Evolutionary conservation across 2,113 vertebrate genomes (phyloP).

Genomic region (Haliaeetus leucogaster): DNA sequence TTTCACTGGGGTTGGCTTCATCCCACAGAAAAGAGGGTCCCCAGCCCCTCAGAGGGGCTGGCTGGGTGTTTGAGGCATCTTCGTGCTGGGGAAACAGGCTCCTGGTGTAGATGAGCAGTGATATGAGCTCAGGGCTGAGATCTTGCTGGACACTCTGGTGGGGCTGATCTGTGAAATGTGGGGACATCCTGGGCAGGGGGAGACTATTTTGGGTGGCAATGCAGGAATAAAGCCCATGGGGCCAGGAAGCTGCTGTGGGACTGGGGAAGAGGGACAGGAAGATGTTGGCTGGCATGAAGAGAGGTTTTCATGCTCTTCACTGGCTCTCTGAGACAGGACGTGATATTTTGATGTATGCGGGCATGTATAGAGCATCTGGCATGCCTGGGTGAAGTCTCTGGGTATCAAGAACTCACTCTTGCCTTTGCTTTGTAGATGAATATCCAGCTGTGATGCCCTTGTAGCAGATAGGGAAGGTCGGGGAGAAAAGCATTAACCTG

Average conservation of each 20-base stretch:
- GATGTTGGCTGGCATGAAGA: not conserved
- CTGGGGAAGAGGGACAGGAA: not conserved
- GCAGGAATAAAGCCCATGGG: not conserved
- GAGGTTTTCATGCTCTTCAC: not conserved
- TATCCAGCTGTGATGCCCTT: not conserved
- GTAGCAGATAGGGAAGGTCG: not conserved
- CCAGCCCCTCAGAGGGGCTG: accelerated
- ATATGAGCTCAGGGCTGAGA: not conserved
- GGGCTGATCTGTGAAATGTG: not conserved
- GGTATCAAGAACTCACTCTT: not conserved
- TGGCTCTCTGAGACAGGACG: not conserved
- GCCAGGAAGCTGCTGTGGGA: not conserved
- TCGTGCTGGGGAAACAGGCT: not conserved
- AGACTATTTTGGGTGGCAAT: not conserved
- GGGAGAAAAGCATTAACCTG: not conserved
- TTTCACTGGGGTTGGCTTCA: not conserved
- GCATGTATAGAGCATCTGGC: not conserved
- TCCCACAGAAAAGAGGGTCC: not conserved
- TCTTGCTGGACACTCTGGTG: not conserved
- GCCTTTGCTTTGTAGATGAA: not conserved
- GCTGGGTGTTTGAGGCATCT: not conserved
- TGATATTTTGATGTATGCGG: not conserved
- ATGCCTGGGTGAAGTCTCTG: not conserved
- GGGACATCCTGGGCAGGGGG: accelerated
- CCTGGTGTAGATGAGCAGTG: not conserved